Base-by-base conservation (phyloP, 2,113 vertebrate genomes). In the Limnothrissa miodon region DNA sequence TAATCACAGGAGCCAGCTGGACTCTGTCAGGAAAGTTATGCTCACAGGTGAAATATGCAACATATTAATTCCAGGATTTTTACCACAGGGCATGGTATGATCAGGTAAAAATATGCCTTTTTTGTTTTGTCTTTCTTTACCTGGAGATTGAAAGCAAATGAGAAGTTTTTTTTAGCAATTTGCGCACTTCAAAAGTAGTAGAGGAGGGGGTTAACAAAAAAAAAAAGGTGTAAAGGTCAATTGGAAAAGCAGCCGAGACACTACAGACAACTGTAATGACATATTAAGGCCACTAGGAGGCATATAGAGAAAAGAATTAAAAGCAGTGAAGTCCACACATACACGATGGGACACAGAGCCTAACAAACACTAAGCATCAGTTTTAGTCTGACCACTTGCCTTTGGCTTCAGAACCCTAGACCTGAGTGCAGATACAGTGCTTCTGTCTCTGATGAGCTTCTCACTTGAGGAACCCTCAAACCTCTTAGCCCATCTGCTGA, bases 261-360 rank as follows among this genome's bases (percentile, higher is more conserved):
- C 29, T 25, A 21, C 56, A 0, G 42, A 80, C 46, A 79, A 0
- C 25, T 42, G 78, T 83, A 85, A 45, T 90, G 80, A 44, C 25
- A 1, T 2, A 51, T 2, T 80, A 82, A 4, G 21, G 84, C 92
- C 94, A 94, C 91, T 89, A 92, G 93, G 90, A 70, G 93, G 93
- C 83, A 84, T 36, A 85, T 82, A 17, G 25, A 5, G 66, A 15
- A 17, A 74, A 33, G 29, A 74, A 74, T 74, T 74, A 29, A 10
- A 4, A 17, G 33, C 66, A 74, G 59, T 62, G 59, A n/a, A 48
- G 4, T 56, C 17, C 53, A 29, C 59, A 74, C 66, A 74, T 3
- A 4, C 66, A 42, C 42, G 6, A 2, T 42, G 42, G 42, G 42
- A 42, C 42, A 74, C 29, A 1, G 29, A 33, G 25, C 42, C 25